A percentile compares a stretch with the other conserved stretches of the same genome.
Evolutionary conservation across 2,113 vertebrate species (phyloP).

Genomic region (Eulemur macaco): DNA sequence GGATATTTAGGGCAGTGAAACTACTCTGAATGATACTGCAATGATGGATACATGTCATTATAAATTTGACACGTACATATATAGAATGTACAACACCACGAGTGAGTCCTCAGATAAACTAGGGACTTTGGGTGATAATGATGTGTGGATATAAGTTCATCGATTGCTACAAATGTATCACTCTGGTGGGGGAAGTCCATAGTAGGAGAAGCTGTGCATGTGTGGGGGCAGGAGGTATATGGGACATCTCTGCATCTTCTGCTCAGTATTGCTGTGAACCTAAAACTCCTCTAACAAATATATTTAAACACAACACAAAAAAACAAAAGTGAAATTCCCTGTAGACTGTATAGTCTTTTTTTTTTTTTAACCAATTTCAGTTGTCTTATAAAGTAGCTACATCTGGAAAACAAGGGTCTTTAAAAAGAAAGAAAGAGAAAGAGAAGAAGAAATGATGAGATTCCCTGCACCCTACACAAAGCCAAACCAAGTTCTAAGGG

Average conservation of each 20-base stretch:
- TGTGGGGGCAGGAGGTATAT: background rate
- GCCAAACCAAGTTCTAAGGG: background rate
- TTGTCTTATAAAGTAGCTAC: background rate
- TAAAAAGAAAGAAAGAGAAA: background rate
- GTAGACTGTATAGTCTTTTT: background rate
- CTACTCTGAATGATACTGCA: no score
- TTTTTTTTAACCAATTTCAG: background rate
- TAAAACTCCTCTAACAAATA: background rate
- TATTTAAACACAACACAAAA: background rate
- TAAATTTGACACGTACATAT: background rate
- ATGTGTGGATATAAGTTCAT: background rate
- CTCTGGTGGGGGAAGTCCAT: background rate
- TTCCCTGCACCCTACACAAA: background rate
- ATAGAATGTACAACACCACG: background rate
- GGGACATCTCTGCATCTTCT: background rate
- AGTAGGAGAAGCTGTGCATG: no score
- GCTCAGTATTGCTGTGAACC: background rate
- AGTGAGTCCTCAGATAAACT: background rate
- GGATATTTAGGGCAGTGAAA: background rate
- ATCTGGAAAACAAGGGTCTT: background rate
- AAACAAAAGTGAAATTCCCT: background rate
- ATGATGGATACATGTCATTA: background rate
- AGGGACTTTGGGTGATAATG: background rate
- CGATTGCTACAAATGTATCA: accelerated
- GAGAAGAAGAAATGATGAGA: background rate